Evolutionary conservation across 2,888 invertebrate genomes (phyloP), one percentile per base, ranked within the genome.

Genomic region (Catotricha subobsoleta): DNA sequence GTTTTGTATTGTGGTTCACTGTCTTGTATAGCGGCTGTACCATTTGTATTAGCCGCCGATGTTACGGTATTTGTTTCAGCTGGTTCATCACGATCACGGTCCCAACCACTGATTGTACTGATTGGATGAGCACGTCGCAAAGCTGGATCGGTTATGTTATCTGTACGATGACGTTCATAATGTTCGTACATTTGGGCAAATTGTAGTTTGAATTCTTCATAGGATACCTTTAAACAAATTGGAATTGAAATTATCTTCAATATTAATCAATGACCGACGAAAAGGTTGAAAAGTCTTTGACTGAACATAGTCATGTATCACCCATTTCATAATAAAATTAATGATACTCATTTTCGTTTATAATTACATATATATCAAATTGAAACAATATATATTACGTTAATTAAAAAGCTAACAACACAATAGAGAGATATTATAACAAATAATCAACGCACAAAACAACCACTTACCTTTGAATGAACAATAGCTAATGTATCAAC

Each of bases 401-500:
- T n/a, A n/a, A n/a, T n/a, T n/a, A n/a, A n/a, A n/a, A n/a, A n/a
- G n/a, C n/a, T n/a, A n/a, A n/a, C n/a, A n/a, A n/a, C n/a, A n/a
- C n/a, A n/a, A n/a, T n/a, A n/a, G n/a, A n/a, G n/a, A n/a, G n/a
- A n/a, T n/a, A n/a, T n/a, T n/a, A n/a, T n/a, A n/a, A n/a, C n/a
- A n/a, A n/a, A n/a, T n/a, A n/a, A n/a, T n/a, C n/a, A n/a, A n/a
- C n/a, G n/a, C n/a, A n/a, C n/a, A n/a, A n/a, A n/a, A n/a, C n/a
- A n/a, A 27, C 10, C 15, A 25, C 19, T 34, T 57, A 88, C 95
- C 75, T 97, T 97, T 2, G 97, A 97, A 66, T 98, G 98, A 2
- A 98, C 91, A 54, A 99, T 99, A 33, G 98, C 97, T 45, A 99
- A 64, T 0, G 98, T 99, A 58, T 99, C 98, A 5, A 99, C 97